Evolutionary conservation across 2,888 invertebrate species (phyloP), one percentile per base, ranked within the genome.

Genomic region (Spisula subtruncata): DNA sequence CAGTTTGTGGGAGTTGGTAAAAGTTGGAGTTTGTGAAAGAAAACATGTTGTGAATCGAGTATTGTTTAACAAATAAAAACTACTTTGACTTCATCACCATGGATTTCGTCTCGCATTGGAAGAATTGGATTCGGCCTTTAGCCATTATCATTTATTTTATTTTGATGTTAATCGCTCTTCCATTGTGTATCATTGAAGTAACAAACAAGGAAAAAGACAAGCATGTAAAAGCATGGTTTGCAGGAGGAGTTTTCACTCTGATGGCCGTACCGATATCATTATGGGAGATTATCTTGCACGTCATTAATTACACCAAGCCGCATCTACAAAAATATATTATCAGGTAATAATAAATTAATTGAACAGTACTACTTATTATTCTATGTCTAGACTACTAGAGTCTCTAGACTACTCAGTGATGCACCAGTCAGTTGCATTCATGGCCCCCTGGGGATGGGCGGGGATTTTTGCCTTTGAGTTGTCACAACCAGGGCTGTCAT

Each of bases 271-370:
- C 99, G 0, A 98, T 99, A 92, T 98, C 99, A 80, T 97, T 99
- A 95, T 99, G 99, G 98, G 98, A 99, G 97, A 99, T 99, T 95
- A 98, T 98, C 81, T 98, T 99, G 96, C 99, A 99, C 97, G 98
- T 99, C 96, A 98, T 99, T 87, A 98, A 99, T 97, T 99, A 99
- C 96, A 99, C 98, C 0, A 98, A 99, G 96, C 99, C 99, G 25
- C 98, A 98, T 94, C 97, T 99, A 93, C 99, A 99, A 96, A 98
- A 99, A 97, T 98, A 99, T 97, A 98, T 99, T 91, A 99, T 99
- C 94, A 98, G 99, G 98, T 98, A 94, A 51, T 48, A 8, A 48
- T 48, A 8, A 16, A 10, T 51, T 51, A 51, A 41, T 8, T 41
- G 41, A n/a, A n/a, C n/a, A n/a, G n/a, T n/a, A n/a, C n/a, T n/a